Percentiles rank a stretch among this genome's conserved stretches.
phyloP scores from a whole-genome alignment of 1,140 invertebrate species.

The Aethina tumida region DNA sequence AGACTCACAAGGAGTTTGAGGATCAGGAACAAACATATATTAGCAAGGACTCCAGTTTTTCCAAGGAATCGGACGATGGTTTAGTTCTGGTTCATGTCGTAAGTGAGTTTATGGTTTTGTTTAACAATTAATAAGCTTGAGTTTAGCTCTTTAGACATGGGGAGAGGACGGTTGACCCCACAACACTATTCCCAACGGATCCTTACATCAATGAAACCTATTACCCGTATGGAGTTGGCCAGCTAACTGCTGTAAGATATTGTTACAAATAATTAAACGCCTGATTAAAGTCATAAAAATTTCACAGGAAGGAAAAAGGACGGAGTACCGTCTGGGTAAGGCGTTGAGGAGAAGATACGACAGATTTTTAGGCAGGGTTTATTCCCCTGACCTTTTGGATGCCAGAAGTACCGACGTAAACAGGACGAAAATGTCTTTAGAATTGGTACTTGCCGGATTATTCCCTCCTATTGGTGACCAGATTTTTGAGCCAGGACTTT shows the following conservation, averaged over 20 bases:
- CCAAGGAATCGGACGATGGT: no score
- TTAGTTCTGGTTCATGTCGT: no score
- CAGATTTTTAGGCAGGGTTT: slow-evolving; percentile 41
- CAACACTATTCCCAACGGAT: slow-evolving; percentile 50
- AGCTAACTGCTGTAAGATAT: slow-evolving; percentile 56
- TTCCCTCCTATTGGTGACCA: slow-evolving; percentile 38
- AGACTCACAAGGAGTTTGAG: no score
- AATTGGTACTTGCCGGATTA: slow-evolving; percentile 43
- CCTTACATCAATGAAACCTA: slow-evolving; percentile 45
- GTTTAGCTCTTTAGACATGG: slow-evolving; percentile 65
- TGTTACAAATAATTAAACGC: not conserved
- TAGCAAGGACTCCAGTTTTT: no score
- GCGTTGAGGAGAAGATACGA: slow-evolving; percentile 51
- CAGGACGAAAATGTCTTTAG: slow-evolving; percentile 47
- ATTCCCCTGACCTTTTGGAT: slow-evolving; percentile 43
- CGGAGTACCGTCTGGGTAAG: slow-evolving; percentile 51
- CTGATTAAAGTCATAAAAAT: no score
- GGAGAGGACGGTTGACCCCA: slow-evolving; percentile 54
- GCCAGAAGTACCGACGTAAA: slow-evolving; percentile 34
- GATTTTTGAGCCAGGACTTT: slow-evolving; percentile 38
- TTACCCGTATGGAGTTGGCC: slow-evolving; percentile 57
- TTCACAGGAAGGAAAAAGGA: slow-evolving; percentile 21
- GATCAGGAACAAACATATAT: no score
- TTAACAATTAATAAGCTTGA: no score
- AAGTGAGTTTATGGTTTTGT: no score